Percentiles rank a stretch among this genome's conserved stretches.
phyloP scores from a whole-genome alignment of 1,140 invertebrate genomes.

The Drosophila nigrodunni region DNA sequence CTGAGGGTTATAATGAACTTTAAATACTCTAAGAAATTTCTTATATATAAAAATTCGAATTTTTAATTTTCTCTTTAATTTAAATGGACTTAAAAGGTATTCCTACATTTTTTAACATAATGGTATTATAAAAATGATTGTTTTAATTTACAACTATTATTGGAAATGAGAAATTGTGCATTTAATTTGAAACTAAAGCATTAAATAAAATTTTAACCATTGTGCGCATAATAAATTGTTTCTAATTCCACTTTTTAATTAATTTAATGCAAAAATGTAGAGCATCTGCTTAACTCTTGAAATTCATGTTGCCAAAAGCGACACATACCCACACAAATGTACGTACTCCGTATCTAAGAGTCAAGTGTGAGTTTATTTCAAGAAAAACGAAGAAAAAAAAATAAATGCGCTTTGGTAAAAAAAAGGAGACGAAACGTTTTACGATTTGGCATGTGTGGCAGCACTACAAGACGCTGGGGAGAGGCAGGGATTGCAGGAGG shows the following conservation, averaged over 20 bases:
- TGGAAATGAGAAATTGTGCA: too few relatives aligned
- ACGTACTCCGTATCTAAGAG: constrained; percentile 9
- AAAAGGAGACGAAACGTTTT: constrained; percentile 65
- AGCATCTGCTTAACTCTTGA: constrained; percentile 5
- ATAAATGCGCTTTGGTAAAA: constrained; percentile 25
- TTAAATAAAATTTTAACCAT: too few relatives aligned
- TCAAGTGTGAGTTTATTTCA: constrained; percentile 46
- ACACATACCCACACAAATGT: background rate
- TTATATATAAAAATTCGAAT: background rate
- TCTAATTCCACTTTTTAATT: background rate
- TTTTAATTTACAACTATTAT: too few relatives aligned
- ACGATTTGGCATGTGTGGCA: constrained; percentile 73
- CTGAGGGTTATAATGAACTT: background rate
- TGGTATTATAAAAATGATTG: too few relatives aligned
- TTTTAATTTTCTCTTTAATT: too few relatives aligned
- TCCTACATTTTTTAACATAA: too few relatives aligned
- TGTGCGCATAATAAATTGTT: too few relatives aligned
- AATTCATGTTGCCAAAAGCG: background rate
- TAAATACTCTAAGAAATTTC: background rate
- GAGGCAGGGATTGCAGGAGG: constrained; percentile 10
- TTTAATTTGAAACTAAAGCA: too few relatives aligned
- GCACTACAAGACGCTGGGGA: background rate
- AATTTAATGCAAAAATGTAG: background rate
- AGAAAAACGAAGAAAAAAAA: constrained; percentile 9
- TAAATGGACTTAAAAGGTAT: too few relatives aligned